Evolutionary conservation across 2,113 vertebrate genomes (phyloP), one percentile per base, ranked within the genome.

Genomic region (Anhinga anhinga): DNA sequence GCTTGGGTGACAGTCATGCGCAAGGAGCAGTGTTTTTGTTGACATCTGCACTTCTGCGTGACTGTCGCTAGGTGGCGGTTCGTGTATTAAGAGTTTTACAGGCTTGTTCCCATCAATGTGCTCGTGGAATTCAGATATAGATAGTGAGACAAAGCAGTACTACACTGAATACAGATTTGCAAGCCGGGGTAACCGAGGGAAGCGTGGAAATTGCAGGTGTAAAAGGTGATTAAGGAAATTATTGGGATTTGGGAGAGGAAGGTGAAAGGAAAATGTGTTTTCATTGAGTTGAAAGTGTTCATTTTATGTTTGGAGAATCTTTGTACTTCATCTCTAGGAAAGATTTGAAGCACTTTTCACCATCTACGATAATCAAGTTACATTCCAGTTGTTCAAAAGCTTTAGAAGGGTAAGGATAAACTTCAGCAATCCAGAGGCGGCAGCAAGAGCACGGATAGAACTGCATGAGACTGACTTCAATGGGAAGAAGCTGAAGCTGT

Each of bases 341-440:
- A 98, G 99, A 90, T 99, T 99, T 21, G 99, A 99, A 98, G 99
- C 98, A 0, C 98, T 99, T 94, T 99, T 99, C 96, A 97, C 98
- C 67, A 96, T 98, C 98, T 99, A 99, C 4, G 99, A 99, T 9
- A 98, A 99, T 40, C 99, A 99, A 74, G 98, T 98, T 6, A 98
- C 99, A 2, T 99, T 99, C 98, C 99, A 99, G 98, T 97, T 99
- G 96, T 99, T 99, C 87, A 99, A 99, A 98, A 99, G 99, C 97
- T 99, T 99, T 95, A 97, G 99, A 92, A 99, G 99, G 98, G 98
- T 99, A 67, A 98, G 99, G 89, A 99, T 99, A 97, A 99, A 99
- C 97, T 99, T 99, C 98, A 99, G 98, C 97, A 99, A 98, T 38
- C 99, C 99, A 0, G 99, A 99, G 96, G 99, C 99, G 0, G 99